Evolutionary conservation across 2,888 invertebrate genomes (phyloP).

Genomic region (Drosophila birchii): DNA sequence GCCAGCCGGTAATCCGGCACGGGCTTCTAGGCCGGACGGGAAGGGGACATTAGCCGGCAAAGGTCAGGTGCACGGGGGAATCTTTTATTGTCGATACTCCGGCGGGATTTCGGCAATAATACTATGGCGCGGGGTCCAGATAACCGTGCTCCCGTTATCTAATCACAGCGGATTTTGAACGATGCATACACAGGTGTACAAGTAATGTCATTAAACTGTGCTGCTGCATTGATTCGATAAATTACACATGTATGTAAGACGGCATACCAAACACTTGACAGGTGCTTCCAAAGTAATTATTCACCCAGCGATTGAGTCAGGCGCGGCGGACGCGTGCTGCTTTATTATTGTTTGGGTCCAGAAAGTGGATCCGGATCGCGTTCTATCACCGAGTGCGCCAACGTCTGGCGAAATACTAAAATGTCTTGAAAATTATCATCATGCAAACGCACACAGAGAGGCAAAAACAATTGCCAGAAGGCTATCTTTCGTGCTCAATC

Average conservation of each 20-base stretch:
- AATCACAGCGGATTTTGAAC: slow-evolving; percentile 24
- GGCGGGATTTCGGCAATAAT: slow-evolving; percentile 54
- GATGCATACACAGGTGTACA: slow-evolving; percentile 20
- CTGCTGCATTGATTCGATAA: not conserved
- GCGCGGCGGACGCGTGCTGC: not conserved
- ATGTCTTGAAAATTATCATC: slow-evolving; percentile 35
- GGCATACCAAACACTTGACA: slow-evolving; percentile 17
- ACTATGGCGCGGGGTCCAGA: slow-evolving; percentile 28
- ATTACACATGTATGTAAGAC: not conserved
- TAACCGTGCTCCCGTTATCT: slow-evolving; percentile 36
- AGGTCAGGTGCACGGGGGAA: slow-evolving; percentile 14
- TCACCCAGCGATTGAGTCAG: slow-evolving; percentile 4
- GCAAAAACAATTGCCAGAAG: slow-evolving; percentile 28
- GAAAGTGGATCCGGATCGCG: slow-evolving; percentile 16
- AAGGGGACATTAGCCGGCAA: not conserved
- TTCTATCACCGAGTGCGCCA: slow-evolving; percentile 47
- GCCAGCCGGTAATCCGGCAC: slow-evolving; percentile 5
- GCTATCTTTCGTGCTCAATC: slow-evolving; percentile 42
- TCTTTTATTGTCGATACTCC: slow-evolving; percentile 40
- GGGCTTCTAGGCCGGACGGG: not conserved
- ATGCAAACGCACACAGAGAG: slow-evolving; percentile 49
- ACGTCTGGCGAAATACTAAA: slow-evolving; percentile 60
- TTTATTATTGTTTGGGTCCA: slow-evolving; percentile 17
- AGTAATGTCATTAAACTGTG: not conserved
- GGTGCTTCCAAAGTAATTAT: slow-evolving; percentile 22